Percentiles rank a stretch among this genome's conserved stretches.
These are phyloP conservation scores for Neria commutata DNA, from an alignment of 2,888 invertebrate genomes.

Conservation along the genomic window DNA sequence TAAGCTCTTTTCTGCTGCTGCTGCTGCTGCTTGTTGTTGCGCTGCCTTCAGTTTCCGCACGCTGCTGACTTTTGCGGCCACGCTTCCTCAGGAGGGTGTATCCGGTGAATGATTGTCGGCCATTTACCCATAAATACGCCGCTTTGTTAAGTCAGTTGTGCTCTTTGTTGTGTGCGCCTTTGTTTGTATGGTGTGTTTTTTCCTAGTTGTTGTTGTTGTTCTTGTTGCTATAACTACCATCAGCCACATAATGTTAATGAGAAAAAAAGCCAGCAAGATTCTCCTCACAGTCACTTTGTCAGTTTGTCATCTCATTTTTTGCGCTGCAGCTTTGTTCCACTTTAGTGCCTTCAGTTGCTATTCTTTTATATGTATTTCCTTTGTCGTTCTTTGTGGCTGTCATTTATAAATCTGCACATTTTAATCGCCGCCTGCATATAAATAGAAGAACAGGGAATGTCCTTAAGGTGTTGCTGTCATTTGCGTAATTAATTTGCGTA, in stretches of 20 bases:
- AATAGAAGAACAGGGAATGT: too few relatives aligned
- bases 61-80: too few relatives aligned
- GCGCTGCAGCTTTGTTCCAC: too few relatives aligned
- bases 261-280: background rate
- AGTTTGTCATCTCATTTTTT: too few relatives aligned
- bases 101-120: constrained; percentile 40
- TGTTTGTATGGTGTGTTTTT: background rate
- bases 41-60: constrained; percentile 16
- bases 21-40: too few relatives aligned
- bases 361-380: background rate
- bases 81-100: constrained; percentile 16
- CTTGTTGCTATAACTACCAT: background rate
- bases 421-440: too few relatives aligned
- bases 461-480: too few relatives aligned
- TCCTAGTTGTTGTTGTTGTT: background rate
- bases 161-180: background rate
- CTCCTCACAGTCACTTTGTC: constrained; percentile 1
- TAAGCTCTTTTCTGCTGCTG: too few relatives aligned
- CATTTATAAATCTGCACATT: too few relatives aligned
- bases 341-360: too few relatives aligned
- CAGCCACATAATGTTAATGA: too few relatives aligned
- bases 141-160: background rate
- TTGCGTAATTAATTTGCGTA: too few relatives aligned
- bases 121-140: constrained; percentile 31
- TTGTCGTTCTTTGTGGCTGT: background rate